Conservation (phyloP, 2,888 invertebrate genomes). For the Cheilosia pagana region DNA sequence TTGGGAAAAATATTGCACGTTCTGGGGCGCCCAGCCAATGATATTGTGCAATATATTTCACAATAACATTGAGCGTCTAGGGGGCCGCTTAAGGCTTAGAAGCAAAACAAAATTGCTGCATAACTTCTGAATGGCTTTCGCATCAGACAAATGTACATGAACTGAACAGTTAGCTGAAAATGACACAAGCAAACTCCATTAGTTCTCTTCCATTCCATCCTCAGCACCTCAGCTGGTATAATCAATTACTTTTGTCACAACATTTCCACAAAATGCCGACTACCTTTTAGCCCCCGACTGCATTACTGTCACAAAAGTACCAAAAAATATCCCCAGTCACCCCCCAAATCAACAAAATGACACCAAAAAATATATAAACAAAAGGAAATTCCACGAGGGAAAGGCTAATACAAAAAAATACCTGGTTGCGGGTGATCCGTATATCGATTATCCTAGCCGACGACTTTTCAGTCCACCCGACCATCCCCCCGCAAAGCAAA, state of each 20-base stretch:
- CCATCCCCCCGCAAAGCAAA: background rate
- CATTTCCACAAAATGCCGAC: background rate
- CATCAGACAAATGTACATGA: no score
- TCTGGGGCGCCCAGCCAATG: no score
- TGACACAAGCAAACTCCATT: background rate
- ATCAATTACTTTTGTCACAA: background rate
- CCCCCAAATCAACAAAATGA: background rate
- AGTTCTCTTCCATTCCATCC: background rate
- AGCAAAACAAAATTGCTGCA: no score
- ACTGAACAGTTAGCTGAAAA: background rate
- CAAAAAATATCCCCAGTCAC: background rate
- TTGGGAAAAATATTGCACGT: no score
- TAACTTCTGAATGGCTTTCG: no score
- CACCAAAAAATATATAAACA: background rate
- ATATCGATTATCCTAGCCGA: slow-evolving; percentile 31
- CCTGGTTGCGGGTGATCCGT: background rate
- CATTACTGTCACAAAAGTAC: background rate
- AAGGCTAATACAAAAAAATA: background rate
- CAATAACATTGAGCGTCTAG: no score
- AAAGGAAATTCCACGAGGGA: background rate
- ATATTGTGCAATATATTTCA: no score
- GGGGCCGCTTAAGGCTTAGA: no score
- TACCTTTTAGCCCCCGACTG: background rate
- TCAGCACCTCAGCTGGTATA: background rate
- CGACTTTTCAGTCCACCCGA: background rate